Percentiles rank a stretch among this genome's conserved stretches.
Evolutionary conservation across 2,888 invertebrate species (phyloP).

Genomic region (Dryobotodes eremita): DNA sequence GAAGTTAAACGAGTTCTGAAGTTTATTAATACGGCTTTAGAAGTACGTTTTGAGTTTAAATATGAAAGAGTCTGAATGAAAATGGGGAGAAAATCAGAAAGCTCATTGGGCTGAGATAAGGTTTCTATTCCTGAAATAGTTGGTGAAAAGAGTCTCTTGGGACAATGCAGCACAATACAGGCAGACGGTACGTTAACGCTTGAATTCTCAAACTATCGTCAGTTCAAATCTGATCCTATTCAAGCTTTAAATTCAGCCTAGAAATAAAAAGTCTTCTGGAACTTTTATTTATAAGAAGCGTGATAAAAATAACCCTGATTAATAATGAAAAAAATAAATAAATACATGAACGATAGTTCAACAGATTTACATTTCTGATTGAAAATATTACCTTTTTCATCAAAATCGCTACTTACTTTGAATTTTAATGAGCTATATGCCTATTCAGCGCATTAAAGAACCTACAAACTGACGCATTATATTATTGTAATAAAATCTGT

Average conservation of each 20-base stretch:
- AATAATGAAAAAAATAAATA: too few relatives aligned
- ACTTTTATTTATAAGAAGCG: background rate
- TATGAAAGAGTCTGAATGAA: conserved; percentile 33
- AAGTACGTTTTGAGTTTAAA: conserved; percentile 15
- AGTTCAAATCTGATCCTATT: conserved; percentile 47
- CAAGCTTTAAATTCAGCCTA: conserved; percentile 2
- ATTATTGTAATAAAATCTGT: conserved; percentile 10
- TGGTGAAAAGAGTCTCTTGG: conserved; percentile 30
- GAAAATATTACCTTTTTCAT: background rate
- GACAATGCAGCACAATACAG: conserved; percentile 38
- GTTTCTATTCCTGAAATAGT: conserved; percentile 32
- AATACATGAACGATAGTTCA: background rate
- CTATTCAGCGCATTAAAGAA: background rate
- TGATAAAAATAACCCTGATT: background rate
- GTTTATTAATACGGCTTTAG: conserved; percentile 34
- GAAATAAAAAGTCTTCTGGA: background rate
- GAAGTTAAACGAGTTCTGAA: conserved; percentile 38
- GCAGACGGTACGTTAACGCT: conserved; percentile 28
- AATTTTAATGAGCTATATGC: background rate
- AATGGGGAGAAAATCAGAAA: conserved; percentile 7
- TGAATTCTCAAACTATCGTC: conserved; percentile 39
- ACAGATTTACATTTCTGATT: background rate
- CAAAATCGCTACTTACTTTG: background rate
- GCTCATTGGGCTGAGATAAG: conserved; percentile 23
- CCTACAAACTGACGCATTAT: too few relatives aligned